Evolutionary conservation across 2,797 vertebrate species (phyloP).

Genomic region (Choloepus didactylus): DNA sequence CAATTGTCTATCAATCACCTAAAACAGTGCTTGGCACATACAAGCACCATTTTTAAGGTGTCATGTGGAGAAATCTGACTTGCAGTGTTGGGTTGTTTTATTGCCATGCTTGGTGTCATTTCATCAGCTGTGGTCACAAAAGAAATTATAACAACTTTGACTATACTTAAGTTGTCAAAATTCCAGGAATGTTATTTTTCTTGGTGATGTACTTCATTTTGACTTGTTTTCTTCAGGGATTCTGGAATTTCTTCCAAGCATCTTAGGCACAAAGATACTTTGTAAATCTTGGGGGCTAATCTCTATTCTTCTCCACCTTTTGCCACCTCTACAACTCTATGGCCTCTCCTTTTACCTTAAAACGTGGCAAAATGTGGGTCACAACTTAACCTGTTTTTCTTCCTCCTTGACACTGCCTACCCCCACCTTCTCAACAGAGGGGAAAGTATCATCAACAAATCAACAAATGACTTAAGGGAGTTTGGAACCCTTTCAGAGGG

Average conservation of each 20-base stretch:
- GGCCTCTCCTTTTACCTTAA: not conserved
- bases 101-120: not conserved
- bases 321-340: not conserved
- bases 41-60: not conserved
- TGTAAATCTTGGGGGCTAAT: not conserved
- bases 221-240: constrained; percentile 30
- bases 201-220: not conserved
- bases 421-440: not conserved
- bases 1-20: not conserved
- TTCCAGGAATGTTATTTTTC: not conserved
- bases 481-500: not conserved
- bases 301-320: not conserved
- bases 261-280: not conserved
- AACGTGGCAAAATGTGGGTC: not conserved
- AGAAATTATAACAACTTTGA: not conserved
- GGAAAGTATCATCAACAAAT: not conserved
- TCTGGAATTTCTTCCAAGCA: constrained; percentile 41
- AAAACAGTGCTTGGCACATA: not conserved
- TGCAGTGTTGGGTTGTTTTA: not conserved
- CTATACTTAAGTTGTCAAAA: not conserved
- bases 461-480: not conserved
- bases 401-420: not conserved
- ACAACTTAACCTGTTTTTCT: not conserved
- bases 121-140: not conserved
- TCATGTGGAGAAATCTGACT: not conserved